Percentiles rank a stretch among this genome's conserved stretches.
These are phyloP conservation scores for Gryllus bimaculatus DNA, from an alignment of 1,140 invertebrate genomes.

Conservation along the genomic window DNA sequence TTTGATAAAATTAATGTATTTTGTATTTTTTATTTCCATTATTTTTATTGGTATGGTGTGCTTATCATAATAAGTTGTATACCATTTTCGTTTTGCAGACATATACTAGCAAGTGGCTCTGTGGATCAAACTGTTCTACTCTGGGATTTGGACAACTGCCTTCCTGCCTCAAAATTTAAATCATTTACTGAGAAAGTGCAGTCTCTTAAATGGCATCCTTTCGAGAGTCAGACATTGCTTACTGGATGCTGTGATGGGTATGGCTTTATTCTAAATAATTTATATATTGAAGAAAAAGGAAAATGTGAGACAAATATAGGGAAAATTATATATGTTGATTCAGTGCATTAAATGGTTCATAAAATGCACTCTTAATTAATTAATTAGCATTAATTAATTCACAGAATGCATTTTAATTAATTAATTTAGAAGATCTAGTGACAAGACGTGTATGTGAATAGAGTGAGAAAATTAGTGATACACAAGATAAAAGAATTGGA, in stretches of 20 bases:
- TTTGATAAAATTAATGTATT: no score
- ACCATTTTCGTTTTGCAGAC: slow-evolving; percentile 42
- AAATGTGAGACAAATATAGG: not conserved
- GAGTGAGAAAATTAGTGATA: no score
- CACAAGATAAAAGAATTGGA: no score
- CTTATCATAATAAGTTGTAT: no score
- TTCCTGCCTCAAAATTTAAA: slow-evolving; percentile 59
- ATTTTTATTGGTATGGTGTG: no score
- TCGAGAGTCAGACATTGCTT: slow-evolving; percentile 68
- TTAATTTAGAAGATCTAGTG: no score
- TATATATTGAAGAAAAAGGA: not conserved
- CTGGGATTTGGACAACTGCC: slow-evolving; percentile 82
- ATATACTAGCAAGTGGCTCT: slow-evolving; percentile 84
- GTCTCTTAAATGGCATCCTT: slow-evolving; percentile 77
- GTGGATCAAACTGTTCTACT: slow-evolving; percentile 81
- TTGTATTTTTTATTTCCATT: no score
- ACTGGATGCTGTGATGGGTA: slow-evolving; percentile 62
- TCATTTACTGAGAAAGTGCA: slow-evolving; percentile 78
- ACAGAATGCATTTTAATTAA: no score
- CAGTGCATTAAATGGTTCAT: no score
- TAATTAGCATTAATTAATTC: no score
- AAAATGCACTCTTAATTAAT: no score
- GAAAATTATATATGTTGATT: not conserved
- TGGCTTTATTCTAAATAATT: slow-evolving; percentile 20
- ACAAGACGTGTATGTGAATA: no score